Base-by-base conservation (phyloP, 2,888 invertebrate species). In the Abrostola triplasia region DNA sequence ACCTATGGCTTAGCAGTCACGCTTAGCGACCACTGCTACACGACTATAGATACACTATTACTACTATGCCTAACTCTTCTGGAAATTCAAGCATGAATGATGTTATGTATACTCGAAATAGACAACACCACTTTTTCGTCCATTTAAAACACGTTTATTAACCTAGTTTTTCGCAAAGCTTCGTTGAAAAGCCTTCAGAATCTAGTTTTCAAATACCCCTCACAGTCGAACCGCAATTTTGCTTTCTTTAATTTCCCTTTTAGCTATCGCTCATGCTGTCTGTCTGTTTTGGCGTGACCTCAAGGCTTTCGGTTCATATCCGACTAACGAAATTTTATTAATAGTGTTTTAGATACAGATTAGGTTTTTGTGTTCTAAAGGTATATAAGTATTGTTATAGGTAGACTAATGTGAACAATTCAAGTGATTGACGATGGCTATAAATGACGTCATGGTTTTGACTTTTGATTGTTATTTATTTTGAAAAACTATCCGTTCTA, bases 191-290 rank as follows among this genome's bases (percentile, higher is more conserved):
- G 52, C 61, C 57, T 75, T 77, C 68, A 55, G 60, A 65, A 68
- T 64, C 65, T 79, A 77, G 71, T 69, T 67, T 74, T 63, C 67
- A 67, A 74, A 73, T 71, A 64, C 71, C 49, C 53, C 52, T 61
- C 36, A 54, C 24, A 55, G 58, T 38, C 59, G 38, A 68, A 77
- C 67, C 74, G 70, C 81, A 82, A 83, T 85, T 85, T 84, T 76
- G 80, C 79, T 85, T 86, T 84, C 86, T 80, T 81, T 82, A 82
- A 85, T 87, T 87, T 84, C 82, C 82, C 80, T 85, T 84, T 80
- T 74, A 82, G 68, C 77, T 70, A 82, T 85, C 86, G 67, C 80
- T 87, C 85, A 80, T 70, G 49, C 72, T 85, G 87, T 83, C 87
- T 78, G 76, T 68, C 70, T 59, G n/a, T 40, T 60, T 61, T 73